Percentiles rank a stretch among this genome's conserved stretches.
Evolutionary conservation across 2,113 vertebrate genomes (phyloP).

Genomic region (Vidua macroura): DNA sequence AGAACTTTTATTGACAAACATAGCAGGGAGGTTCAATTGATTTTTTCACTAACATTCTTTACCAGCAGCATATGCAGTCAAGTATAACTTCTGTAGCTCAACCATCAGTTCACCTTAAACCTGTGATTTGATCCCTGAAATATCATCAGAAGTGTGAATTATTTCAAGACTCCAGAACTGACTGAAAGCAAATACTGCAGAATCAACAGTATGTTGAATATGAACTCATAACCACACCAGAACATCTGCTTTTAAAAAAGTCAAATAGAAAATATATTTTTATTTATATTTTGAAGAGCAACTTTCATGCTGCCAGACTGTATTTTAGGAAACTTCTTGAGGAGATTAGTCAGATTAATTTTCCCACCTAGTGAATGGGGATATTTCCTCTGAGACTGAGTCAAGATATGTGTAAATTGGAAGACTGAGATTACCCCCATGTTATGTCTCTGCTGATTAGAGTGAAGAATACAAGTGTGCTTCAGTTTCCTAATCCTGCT

Average conservation of each 20-base stretch:
- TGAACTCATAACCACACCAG: not conserved
- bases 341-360: not conserved
- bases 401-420: not conserved
- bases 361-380: not conserved
- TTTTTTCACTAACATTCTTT: not conserved
- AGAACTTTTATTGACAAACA: not conserved
- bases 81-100: not conserved
- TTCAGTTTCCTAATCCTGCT: not conserved
- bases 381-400: not conserved
- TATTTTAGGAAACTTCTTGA: not conserved
- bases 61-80: not conserved
- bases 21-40: not conserved
- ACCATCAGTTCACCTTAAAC: not conserved
- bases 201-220: not conserved
- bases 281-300: not conserved
- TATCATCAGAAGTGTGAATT: not conserved
- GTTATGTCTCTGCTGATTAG: not conserved
- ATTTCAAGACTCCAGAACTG: not conserved
- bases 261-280: not conserved
- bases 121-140: not conserved
- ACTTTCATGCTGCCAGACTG: not conserved
- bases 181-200: not conserved
- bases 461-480: not conserved
- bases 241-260: not conserved
- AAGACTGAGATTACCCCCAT: not conserved